Percentiles rank a stretch among this genome's conserved stretches.
Evolutionary conservation across 2,113 vertebrate species (phyloP).

Genomic region (Prunella himalayana): DNA sequence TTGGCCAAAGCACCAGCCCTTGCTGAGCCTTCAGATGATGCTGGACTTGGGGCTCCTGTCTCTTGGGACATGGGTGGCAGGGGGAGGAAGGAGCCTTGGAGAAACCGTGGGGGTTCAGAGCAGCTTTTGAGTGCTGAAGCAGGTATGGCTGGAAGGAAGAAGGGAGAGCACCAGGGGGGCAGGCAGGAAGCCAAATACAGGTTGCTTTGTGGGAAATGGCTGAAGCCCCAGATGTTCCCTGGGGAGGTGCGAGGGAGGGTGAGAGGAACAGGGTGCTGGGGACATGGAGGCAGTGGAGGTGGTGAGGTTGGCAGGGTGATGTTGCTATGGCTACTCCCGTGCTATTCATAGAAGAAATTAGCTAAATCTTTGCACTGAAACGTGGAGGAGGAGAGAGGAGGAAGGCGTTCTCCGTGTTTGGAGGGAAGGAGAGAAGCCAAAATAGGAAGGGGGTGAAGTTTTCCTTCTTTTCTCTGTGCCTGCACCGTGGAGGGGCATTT

Average conservation of each 20-base stretch:
- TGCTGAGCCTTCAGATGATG: background rate
- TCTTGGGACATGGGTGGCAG: background rate
- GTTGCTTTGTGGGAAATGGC: slow-evolving; percentile 12
- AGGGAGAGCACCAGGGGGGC: background rate
- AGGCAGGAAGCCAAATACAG: background rate
- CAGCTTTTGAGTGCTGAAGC: background rate
- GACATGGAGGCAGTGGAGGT: slow-evolving; percentile 62
- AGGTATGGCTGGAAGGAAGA: background rate
- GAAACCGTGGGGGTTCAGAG: accelerated
- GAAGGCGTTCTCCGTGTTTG: slow-evolving; percentile 13
- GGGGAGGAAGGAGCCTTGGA: background rate
- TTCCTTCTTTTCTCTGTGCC: background rate
- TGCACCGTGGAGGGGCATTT: background rate
- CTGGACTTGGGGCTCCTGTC: background rate
- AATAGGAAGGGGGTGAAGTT: slow-evolving; percentile 43
- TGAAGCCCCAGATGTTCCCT: slow-evolving; percentile 46
- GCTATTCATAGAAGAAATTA: slow-evolving; percentile 69
- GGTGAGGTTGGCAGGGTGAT: slow-evolving; percentile 71
- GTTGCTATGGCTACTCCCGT: slow-evolving; percentile 71
- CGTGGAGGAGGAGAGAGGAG: slow-evolving; percentile 63
- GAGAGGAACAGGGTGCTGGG: slow-evolving; percentile 43
- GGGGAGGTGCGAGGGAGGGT: slow-evolving; percentile 39
- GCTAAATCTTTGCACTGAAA: slow-evolving; percentile 68
- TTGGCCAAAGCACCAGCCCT: background rate
- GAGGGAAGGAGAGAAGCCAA: slow-evolving; percentile 42